These are phyloP conservation scores for Apodemia hepburni DNA, from an alignment of 2,888 invertebrate genomes.

Conservation along the genomic window DNA sequence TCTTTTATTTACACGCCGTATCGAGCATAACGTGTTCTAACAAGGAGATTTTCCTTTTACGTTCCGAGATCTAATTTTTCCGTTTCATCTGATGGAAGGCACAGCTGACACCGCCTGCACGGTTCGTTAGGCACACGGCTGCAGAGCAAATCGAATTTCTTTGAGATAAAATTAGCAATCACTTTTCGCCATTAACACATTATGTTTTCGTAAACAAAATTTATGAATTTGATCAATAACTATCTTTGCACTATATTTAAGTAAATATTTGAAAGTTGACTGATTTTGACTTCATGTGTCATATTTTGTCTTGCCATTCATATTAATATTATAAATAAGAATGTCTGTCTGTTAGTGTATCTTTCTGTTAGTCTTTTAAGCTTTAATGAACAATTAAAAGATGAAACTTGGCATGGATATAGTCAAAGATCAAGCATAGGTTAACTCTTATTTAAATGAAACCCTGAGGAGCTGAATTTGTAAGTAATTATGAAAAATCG, in stretches of 20 bases:
- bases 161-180: constrained; percentile 65
- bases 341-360: no score
- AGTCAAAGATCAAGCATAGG: no score
- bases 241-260: background rate
- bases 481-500: no score
- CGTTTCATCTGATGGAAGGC: constrained; percentile 53
- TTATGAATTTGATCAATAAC: background rate
- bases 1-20: constrained; percentile 3
- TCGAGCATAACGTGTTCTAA: constrained; percentile 25
- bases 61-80: constrained; percentile 44
- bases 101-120: constrained; percentile 46
- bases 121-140: constrained; percentile 54
- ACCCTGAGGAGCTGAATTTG: no score
- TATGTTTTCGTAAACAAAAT: constrained; percentile 13
- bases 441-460: no score
- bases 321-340: no score
- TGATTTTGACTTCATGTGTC: no score
- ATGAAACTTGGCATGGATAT: no score
- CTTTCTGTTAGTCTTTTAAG: no score
- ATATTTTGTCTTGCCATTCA: no score
- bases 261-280: no score
- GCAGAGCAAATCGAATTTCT: constrained; percentile 54
- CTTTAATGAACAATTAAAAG: no score
- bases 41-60: constrained; percentile 36
- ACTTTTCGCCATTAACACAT: constrained; percentile 58